Evolutionary conservation across 1,140 invertebrate species (phyloP).

Genomic region (Plutomurus gul): DNA sequence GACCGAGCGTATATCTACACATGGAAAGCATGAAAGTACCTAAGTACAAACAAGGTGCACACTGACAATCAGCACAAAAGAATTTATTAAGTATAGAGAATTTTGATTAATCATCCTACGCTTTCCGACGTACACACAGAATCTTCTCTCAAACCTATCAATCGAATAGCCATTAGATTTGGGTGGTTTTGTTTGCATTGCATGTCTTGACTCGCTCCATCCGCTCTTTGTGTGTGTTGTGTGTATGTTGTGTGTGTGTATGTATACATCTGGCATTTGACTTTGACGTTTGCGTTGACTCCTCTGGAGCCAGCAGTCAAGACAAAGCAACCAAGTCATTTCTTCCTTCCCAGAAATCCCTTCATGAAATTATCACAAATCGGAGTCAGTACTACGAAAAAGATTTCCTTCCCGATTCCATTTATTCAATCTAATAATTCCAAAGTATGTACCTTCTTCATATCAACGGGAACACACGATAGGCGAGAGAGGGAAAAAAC

Average conservation of each 20-base stretch:
- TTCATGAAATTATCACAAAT: constrained; percentile 15
- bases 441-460: too few relatives aligned
- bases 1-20: too few relatives aligned
- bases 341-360: neutral
- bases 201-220: neutral
- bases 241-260: too few relatives aligned
- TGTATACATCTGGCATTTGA: constrained; percentile 3
- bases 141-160: neutral
- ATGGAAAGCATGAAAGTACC: too few relatives aligned
- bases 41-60: too few relatives aligned
- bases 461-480: too few relatives aligned
- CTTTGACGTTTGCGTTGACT: constrained; percentile 14
- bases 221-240: constrained; percentile 19
- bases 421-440: neutral
- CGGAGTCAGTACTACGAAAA: constrained; percentile 3
- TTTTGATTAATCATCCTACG: constrained; percentile 45
- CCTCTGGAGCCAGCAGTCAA: constrained; percentile 18
- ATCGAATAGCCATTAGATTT: constrained; percentile 11
- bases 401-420: neutral
- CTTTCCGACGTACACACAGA: neutral
- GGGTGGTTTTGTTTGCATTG: constrained; percentile 33
- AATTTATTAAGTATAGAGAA: constrained; percentile 32
- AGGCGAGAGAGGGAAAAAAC: neutral
- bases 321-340: constrained; percentile 28
- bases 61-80: neutral